phyloP scores from a whole-genome alignment of 2,113 vertebrate species.

The Ceuthmochares aereus region DNA sequence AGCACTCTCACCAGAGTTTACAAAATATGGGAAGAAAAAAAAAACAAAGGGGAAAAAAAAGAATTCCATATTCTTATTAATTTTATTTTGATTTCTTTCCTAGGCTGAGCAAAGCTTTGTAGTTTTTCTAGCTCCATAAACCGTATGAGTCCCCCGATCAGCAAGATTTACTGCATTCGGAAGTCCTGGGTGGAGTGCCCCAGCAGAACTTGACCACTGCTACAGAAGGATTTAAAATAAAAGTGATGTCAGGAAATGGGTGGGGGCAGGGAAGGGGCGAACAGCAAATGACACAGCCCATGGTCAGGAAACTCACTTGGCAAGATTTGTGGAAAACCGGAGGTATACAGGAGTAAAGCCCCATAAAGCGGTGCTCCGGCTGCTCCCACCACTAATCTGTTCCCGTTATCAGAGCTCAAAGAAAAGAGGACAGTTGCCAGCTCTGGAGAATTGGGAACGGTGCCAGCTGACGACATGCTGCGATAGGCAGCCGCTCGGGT shows the following conservation, averaged over 20 bases:
- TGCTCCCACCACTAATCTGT: conserved; percentile 51
- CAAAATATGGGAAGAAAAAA: no score
- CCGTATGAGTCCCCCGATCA: background rate
- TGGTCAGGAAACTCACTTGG: conserved; percentile 78
- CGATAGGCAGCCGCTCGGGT: background rate
- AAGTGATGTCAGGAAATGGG: conserved; percentile 78
- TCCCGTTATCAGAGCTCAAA: conserved; percentile 46
- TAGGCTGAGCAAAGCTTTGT: background rate
- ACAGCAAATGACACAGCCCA: conserved; percentile 67
- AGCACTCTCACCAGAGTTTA: background rate
- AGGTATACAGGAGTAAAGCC: conserved; percentile 55
- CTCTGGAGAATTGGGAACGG: background rate
- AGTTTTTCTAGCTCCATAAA: background rate
- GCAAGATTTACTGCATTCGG: conserved; percentile 33
- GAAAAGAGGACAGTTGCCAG: conserved; percentile 48
- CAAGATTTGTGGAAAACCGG: conserved; percentile 72
- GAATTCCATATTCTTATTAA: background rate
- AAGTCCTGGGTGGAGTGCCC: conserved; percentile 65
- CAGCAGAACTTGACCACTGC: conserved; percentile 43
- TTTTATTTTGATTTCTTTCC: background rate
- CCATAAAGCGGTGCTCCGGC: background rate
- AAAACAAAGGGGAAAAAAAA: no score
- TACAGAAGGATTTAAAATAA: conserved; percentile 54
- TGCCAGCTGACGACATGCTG: conserved; percentile 18
- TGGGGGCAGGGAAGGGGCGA: conserved; percentile 68